A percentile compares a stretch with the other conserved stretches of the same genome.
Conservation (phyloP, 2,888 invertebrate species). For the Drosophila helvetica region DNA sequence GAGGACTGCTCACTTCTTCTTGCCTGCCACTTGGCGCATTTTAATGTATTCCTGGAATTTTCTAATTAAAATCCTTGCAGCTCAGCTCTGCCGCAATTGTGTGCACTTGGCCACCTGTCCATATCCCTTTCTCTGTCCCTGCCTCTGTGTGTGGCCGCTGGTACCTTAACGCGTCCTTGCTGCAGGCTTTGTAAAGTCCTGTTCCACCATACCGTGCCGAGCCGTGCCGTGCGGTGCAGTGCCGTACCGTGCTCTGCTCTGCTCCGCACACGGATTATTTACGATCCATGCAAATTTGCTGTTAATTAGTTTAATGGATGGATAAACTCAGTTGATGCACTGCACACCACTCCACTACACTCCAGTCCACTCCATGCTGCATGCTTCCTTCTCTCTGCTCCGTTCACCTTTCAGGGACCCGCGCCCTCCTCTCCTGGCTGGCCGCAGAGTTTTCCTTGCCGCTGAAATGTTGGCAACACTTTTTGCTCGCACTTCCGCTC, state of each 20-base stretch:
- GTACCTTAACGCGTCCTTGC: conserved; percentile 37
- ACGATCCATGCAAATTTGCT: conserved; percentile 81
- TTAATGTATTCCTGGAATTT: conserved; percentile 74
- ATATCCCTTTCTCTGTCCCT: not conserved
- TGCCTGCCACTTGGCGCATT: conserved; percentile 59
- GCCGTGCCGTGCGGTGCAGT: not conserved
- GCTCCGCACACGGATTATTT: conserved; percentile 71
- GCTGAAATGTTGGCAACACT: conserved; percentile 45
- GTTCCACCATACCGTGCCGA: not conserved
- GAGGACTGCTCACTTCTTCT: conserved; percentile 31
- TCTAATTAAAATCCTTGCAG: conserved; percentile 75
- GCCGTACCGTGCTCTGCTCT: conserved; percentile 1
- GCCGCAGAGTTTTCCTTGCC: conserved; percentile 12
- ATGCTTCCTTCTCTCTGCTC: not conserved
- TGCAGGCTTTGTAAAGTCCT: conserved; percentile 36
- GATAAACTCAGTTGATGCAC: conserved; percentile 79
- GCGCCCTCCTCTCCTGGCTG: conserved; percentile 1
- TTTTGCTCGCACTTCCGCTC: conserved; percentile 60
- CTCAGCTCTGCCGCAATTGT: conserved; percentile 56
- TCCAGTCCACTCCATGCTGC: conserved; percentile 10
- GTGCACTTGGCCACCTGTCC: conserved; percentile 57
- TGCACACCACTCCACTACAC: conserved; percentile 33
- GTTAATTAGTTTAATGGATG: conserved; percentile 82
- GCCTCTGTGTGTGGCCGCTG: conserved; percentile 28
- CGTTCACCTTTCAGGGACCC: not conserved